Percentiles rank a stretch among this genome's conserved stretches.
Conservation (phyloP, 2,113 vertebrate genomes). For the Corvus moneduloides region DNA sequence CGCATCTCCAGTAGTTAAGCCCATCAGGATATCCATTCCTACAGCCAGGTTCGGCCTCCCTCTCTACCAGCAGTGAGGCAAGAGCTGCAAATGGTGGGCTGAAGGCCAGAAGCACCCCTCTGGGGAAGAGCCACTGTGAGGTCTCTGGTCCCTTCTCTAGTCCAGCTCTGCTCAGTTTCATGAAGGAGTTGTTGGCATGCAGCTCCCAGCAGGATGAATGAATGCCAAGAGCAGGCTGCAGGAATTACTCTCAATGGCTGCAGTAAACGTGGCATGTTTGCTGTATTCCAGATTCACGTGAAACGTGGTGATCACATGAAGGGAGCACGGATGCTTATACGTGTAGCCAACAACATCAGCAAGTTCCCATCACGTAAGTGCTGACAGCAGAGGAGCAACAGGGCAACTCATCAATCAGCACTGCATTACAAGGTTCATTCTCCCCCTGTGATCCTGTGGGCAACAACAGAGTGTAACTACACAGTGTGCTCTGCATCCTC, state of each 20-base stretch:
- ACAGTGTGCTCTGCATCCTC: background rate
- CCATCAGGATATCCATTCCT: background rate
- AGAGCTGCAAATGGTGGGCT: background rate
- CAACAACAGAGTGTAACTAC: background rate
- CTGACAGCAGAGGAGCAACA: background rate
- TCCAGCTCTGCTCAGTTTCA: background rate
- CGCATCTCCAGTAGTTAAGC: background rate
- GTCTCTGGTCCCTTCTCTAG: background rate
- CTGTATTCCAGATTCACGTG: constrained; percentile 84
- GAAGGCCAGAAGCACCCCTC: background rate
- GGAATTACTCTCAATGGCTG: background rate
- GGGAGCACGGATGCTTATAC: constrained; percentile 94
- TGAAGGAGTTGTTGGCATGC: background rate
- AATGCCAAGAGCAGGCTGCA: background rate
- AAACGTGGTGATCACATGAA: constrained; percentile 92
- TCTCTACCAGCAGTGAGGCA: background rate
- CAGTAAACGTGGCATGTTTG: background rate
- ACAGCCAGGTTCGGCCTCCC: background rate
- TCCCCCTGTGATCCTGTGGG: background rate
- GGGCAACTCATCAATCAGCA: background rate
- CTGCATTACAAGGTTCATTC: background rate
- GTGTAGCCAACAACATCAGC: constrained; percentile 98
- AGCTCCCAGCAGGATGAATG: background rate
- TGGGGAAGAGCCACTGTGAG: background rate
- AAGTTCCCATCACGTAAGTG: constrained; percentile 95